Evolutionary conservation across 2,797 vertebrate species (phyloP).

Genomic region (Onychomys arenicola): DNA sequence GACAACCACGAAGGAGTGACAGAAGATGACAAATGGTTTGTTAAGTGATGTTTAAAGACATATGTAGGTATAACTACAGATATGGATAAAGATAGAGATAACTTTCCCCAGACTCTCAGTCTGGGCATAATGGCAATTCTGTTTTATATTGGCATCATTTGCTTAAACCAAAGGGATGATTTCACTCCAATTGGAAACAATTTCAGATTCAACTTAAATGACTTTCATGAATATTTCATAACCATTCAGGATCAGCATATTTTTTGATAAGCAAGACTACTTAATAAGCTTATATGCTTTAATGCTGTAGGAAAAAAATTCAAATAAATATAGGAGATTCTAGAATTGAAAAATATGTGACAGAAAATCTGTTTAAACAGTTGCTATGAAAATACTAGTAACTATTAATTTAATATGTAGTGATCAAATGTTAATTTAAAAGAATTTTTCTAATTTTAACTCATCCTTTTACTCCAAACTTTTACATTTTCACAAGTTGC

Average conservation of each 20-base stretch:
- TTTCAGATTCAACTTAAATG: slow-evolving; percentile 83
- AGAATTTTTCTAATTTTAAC: slow-evolving; percentile 2
- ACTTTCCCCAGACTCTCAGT: not conserved
- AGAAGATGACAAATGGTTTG: not conserved
- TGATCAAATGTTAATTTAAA: slow-evolving; percentile 50
- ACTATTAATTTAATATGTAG: slow-evolving; percentile 48
- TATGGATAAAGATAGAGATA: not conserved
- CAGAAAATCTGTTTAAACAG: slow-evolving; percentile 53
- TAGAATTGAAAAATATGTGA: not conserved
- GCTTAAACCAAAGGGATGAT: slow-evolving; percentile 69
- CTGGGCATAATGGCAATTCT: not conserved
- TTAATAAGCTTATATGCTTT: slow-evolving; percentile 41
- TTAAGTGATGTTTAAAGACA: not conserved
- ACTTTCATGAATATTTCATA: slow-evolving; percentile 84
- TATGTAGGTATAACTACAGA: not conserved
- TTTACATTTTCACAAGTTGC: not conserved
- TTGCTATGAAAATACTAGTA: slow-evolving; percentile 27
- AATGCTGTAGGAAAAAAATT: not conserved
- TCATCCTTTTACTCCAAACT: slow-evolving; percentile 24
- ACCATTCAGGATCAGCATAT: slow-evolving; percentile 75
- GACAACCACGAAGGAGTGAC: not conserved
- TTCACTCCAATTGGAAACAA: slow-evolving; percentile 72
- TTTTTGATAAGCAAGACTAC: slow-evolving; percentile 76
- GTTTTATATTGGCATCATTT: slow-evolving; percentile 36
- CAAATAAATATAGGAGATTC: slow-evolving; percentile 31